phyloP scores from a whole-genome alignment of 2,888 invertebrate genomes.

The Limenitis arthemis region DNA sequence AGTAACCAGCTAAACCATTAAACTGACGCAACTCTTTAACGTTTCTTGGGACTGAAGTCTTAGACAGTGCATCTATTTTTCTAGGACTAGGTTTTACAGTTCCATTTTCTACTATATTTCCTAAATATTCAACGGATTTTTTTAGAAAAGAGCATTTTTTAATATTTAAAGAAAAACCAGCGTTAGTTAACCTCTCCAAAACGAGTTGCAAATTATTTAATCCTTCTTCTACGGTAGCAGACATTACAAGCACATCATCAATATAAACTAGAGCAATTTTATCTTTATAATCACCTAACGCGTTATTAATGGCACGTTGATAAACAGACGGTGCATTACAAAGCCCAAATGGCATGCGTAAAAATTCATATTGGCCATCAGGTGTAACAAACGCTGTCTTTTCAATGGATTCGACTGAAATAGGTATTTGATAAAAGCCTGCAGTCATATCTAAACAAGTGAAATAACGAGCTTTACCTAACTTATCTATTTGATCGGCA shows the following conservation, averaged over 20 bases:
- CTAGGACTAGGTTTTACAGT: conserved; percentile 23
- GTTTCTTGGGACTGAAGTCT: too few species aligned
- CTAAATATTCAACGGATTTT: conserved; percentile 24
- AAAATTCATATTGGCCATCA: too few species aligned
- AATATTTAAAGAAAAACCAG: conserved; percentile 27
- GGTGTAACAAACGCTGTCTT: background rate
- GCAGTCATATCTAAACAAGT: background rate
- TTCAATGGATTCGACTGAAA: background rate
- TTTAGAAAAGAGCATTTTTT: conserved; percentile 26
- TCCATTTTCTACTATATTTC: conserved; percentile 19
- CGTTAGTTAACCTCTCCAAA: conserved; percentile 13
- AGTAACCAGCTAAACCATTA: too few species aligned
- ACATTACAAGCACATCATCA: conserved; percentile 22
- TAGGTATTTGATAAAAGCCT: background rate
- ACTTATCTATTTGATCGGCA: background rate
- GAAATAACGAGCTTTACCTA: background rate
- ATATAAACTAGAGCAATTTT: conserved; percentile 20
- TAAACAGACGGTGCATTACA: too few species aligned
- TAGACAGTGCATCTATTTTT: too few species aligned
- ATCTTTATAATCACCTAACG: conserved; percentile 16
- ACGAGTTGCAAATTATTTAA: conserved; percentile 16
- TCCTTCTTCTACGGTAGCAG: conserved; percentile 13
- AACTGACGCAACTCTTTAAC: too few species aligned
- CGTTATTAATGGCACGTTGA: conserved; percentile 22
- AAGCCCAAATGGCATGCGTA: too few species aligned